Conservation (phyloP, 30 jellyfish, hydroid and myxozoan genomes). For the Rhopilema esculentum region DNA sequence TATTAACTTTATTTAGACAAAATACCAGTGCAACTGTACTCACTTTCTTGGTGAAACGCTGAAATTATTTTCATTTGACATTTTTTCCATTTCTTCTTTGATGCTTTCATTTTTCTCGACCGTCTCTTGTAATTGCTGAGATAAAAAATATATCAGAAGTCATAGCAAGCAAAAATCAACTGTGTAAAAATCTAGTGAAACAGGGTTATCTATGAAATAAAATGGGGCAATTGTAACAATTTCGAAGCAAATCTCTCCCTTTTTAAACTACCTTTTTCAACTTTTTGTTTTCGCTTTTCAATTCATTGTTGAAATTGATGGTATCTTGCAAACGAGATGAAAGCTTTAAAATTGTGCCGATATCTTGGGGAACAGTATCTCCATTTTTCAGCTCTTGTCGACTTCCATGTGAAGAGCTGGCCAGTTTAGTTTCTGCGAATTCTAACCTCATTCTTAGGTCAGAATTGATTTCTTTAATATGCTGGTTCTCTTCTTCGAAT, state of each 20-base stretch:
- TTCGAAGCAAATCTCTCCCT: too few species aligned
- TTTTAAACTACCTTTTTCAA: slow-evolving; percentile 77
- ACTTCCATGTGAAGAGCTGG: slow-evolving; percentile 29
- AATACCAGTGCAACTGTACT: too few species aligned
- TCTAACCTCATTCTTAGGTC: slow-evolving; percentile 77
- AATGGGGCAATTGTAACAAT: too few species aligned
- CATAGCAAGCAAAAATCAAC: neutral
- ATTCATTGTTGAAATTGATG: slow-evolving; percentile 73
- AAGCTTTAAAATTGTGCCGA: slow-evolving; percentile 84
- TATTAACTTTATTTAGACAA: too few species aligned
- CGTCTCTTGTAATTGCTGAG: slow-evolving; percentile 66
- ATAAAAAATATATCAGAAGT: neutral
- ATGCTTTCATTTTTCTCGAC: slow-evolving; percentile 47
- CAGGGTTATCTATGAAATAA: too few species aligned
- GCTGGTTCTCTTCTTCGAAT: slow-evolving; percentile 66
- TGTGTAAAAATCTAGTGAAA: too few species aligned
- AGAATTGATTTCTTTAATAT: slow-evolving; percentile 62
- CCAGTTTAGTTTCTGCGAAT: slow-evolving; percentile 55
- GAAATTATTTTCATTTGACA: slow-evolving; percentile 62
- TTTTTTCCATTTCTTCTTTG: slow-evolving; percentile 72
- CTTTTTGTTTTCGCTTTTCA: slow-evolving; percentile 66
- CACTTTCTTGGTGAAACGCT: slow-evolving; percentile 89
- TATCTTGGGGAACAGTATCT: slow-evolving; percentile 62
- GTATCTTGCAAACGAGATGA: slow-evolving; percentile 93
- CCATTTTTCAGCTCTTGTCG: slow-evolving; percentile 28